phyloP scores from a whole-genome alignment of 1,140 invertebrate species.

The Lucilia cuprina region DNA sequence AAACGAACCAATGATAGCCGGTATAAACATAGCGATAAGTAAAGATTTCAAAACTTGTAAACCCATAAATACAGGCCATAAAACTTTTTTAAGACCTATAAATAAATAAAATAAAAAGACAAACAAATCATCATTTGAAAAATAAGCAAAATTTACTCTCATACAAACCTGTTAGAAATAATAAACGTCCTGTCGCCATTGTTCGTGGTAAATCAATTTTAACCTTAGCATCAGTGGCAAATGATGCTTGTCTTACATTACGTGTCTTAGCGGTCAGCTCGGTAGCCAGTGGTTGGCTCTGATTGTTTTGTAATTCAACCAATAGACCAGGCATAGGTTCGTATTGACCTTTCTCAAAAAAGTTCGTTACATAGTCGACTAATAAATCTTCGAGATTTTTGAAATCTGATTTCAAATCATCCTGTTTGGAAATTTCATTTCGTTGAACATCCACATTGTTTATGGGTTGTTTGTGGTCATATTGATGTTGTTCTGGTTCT shows the following conservation, averaged over 20 bases:
- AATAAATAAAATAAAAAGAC: not conserved
- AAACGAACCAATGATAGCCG: conserved; percentile 79
- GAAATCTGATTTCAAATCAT: conserved; percentile 40
- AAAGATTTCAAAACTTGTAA: conserved; percentile 81
- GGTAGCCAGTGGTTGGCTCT: conserved; percentile 10
- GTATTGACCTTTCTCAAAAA: conserved; percentile 54
- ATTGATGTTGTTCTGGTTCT: not conserved
- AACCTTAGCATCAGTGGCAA: conserved; percentile 47
- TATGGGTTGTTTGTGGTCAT: not conserved
- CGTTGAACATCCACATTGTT: not conserved
- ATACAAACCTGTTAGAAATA: conserved; percentile 65
- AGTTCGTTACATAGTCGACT: conserved; percentile 54
- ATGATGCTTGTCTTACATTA: conserved; percentile 3
- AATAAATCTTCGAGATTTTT: conserved; percentile 51
- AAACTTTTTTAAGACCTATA: conserved; percentile 80
- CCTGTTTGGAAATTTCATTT: not conserved
- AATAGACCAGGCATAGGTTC: conserved; percentile 53
- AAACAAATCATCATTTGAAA: not conserved
- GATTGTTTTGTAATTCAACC: conserved; percentile 52
- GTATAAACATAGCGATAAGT: conserved; percentile 80
- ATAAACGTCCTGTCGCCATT: conserved; percentile 66
- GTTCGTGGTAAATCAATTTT: conserved; percentile 52
- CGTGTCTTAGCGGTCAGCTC: not conserved
- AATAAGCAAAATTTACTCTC: not conserved
- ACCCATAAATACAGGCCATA: conserved; percentile 78